phyloP scores from a whole-genome alignment of 2,797 vertebrate genomes.

The Knipowitschia caucasica region DNA sequence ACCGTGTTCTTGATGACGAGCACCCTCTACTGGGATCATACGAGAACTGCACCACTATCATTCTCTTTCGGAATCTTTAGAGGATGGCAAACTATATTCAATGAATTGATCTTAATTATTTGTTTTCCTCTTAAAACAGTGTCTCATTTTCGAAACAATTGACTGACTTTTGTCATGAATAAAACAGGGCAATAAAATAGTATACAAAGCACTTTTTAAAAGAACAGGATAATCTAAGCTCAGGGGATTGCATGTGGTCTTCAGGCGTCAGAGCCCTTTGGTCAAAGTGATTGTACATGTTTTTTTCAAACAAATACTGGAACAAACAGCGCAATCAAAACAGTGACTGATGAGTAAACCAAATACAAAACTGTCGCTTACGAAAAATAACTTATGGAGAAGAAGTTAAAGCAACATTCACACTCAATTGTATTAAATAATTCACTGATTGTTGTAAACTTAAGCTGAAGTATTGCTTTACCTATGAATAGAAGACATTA shows the following conservation, averaged over 20 bases:
- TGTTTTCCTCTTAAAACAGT: too few species aligned
- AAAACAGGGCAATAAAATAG: conserved; percentile 11
- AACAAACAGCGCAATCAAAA: conserved; percentile 17
- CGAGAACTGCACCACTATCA: conserved; percentile 20
- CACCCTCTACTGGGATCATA: conserved; percentile 42
- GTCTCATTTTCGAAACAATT: conserved; percentile 12
- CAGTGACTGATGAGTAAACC: conserved; percentile 14
- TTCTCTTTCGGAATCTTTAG: conserved; percentile 16
- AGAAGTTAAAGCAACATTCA: conserved; percentile 52
- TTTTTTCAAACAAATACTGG: conserved; percentile 37
- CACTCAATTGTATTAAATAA: too few species aligned
- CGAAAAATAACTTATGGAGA: conserved; percentile 20
- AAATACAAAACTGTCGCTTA: conserved; percentile 17
- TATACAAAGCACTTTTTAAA: neutral
- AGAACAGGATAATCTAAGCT: neutral
- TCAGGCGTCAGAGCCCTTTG: conserved; percentile 37
- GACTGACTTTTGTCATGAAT: conserved; percentile 21
- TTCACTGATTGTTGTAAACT: neutral
- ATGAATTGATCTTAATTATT: too few species aligned
- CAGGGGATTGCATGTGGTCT: conserved; percentile 13
- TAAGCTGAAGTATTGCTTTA: conserved; percentile 50
- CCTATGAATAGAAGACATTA: conserved; percentile 19
- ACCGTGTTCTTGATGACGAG: conserved; percentile 44
- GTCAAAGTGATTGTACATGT: conserved; percentile 58
- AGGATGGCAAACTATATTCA: conserved; percentile 5